phyloP scores from a whole-genome alignment of 2,113 vertebrate genomes.

The Lepus europaeus region DNA sequence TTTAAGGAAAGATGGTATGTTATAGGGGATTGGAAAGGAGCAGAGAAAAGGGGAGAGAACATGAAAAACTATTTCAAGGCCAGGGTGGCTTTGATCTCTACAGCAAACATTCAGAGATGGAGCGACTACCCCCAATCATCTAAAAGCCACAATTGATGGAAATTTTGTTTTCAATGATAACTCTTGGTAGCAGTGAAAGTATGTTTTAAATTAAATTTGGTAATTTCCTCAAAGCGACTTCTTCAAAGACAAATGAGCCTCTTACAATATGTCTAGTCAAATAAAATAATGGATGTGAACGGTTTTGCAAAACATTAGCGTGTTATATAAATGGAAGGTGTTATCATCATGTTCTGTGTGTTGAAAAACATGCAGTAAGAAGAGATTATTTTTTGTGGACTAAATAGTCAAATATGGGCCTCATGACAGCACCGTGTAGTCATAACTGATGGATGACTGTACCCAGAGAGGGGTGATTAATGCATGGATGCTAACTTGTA shows the following conservation, averaged over 20 bases:
- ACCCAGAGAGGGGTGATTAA: constrained; percentile 8
- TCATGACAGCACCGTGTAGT: neutral
- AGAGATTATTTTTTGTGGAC: constrained; percentile 52
- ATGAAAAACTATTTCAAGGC: neutral
- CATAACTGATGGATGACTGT: neutral
- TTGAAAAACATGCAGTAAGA: constrained; percentile 55
- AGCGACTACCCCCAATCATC: neutral
- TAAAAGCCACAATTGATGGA: neutral
- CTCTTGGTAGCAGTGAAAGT: constrained; percentile 10
- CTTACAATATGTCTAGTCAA: constrained; percentile 62
- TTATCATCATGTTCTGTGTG: neutral
- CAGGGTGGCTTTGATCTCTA: neutral
- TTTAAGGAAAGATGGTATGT: neutral
- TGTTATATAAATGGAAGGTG: constrained; percentile 22
- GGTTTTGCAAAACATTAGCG: constrained; percentile 39
- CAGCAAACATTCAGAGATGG: neutral
- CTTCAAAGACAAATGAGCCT: constrained; percentile 74
- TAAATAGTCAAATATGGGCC: constrained; percentile 52
- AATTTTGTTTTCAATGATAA: neutral
- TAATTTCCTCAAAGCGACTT: constrained; percentile 56
- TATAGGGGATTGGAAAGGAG: neutral
- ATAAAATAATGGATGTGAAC: constrained; percentile 67
- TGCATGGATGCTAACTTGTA: neutral
- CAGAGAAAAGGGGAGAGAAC: neutral
- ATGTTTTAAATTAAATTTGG: constrained; percentile 55